Percentiles rank a stretch among this genome's conserved stretches.
Evolutionary conservation across 2,113 vertebrate species (phyloP).

Genomic region (Notarius lentiginosus): DNA sequence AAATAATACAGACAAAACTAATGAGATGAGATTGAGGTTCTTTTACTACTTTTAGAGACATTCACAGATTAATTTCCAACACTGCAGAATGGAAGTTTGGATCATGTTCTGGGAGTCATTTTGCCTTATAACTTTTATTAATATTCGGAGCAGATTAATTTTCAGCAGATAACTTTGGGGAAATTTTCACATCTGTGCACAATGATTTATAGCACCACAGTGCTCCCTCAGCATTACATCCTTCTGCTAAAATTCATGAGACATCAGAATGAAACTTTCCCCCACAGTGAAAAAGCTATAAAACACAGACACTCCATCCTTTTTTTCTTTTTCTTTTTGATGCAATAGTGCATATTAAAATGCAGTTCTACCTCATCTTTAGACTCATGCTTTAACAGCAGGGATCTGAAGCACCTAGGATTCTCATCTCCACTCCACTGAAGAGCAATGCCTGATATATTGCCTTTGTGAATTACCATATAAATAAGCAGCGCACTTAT

Average conservation of each 20-base stretch:
- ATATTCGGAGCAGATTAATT: neutral
- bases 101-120: neutral
- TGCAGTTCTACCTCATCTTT: slow-evolving; percentile 22
- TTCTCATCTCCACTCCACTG: slow-evolving; percentile 34
- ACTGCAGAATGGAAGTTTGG: neutral
- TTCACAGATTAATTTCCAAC: neutral
- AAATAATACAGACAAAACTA: neutral
- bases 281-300: slow-evolving; percentile 23
- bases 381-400: neutral
- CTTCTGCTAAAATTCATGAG: slow-evolving; percentile 19
- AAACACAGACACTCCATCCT: neutral
- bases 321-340: neutral
- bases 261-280: slow-evolving; percentile 13
- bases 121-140: neutral
- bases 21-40: neutral
- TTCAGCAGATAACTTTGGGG: slow-evolving; percentile 2
- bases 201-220: slow-evolving; percentile 1
- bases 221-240: slow-evolving; percentile 2
- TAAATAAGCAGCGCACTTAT: slow-evolving; percentile 41
- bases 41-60: neutral
- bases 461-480: slow-evolving; percentile 50
- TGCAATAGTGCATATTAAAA: neutral
- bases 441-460: slow-evolving; percentile 34
- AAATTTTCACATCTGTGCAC: slow-evolving; percentile 10
- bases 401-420: slow-evolving; percentile 19